Base-by-base conservation (phyloP, 2,797 vertebrate species). In the Hyperoplus immaculatus region DNA sequence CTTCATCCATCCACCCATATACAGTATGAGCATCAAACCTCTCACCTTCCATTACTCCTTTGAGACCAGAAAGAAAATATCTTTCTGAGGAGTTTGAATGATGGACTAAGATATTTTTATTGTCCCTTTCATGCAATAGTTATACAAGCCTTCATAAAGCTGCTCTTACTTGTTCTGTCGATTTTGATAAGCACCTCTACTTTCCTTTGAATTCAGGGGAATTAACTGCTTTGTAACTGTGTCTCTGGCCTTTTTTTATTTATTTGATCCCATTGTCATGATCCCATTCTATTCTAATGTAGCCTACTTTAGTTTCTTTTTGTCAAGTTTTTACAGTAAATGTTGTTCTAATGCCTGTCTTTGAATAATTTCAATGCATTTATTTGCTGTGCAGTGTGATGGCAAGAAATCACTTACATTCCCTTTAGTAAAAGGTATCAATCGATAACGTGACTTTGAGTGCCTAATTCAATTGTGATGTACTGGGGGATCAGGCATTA, bases 401-500 rank as follows among this genome's bases (percentile, higher is more conserved):
- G 36, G 5, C 8, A 67, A 14, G 8, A 61, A 54, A 64, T 49
- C 6, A 16, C n/a, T 8, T 43, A 54, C 54, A 29, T 49, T 51
- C 51, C 13, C 61, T 65, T 70, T 41, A 72, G 38, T 66, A 18
- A 63, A 43, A 63, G 54, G 55, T 75, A 42, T 61, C 18, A 60
- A 60, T 75, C 29, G 47, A 6, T 42, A 42, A 21, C 10, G 41
- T 61, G 63, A 78, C 55, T 61, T 69, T 73, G 15, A 75, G 15
- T 29, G 47, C 39, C 18, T 62, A 45, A 12, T 58, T 77, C 65
- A 70, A 75, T 56, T 41, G 41, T 58, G 43, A 53, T 54, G 50
- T 53, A 62, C 49, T 13, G 51, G 56, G 43, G 75, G 75, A 61
- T 69, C 58, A 70, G 59, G 54, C 11, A 69, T 53, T 47, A 61